Base-by-base conservation (phyloP, 2,888 invertebrate species). In the Mimumesa dahlbomi region DNA sequence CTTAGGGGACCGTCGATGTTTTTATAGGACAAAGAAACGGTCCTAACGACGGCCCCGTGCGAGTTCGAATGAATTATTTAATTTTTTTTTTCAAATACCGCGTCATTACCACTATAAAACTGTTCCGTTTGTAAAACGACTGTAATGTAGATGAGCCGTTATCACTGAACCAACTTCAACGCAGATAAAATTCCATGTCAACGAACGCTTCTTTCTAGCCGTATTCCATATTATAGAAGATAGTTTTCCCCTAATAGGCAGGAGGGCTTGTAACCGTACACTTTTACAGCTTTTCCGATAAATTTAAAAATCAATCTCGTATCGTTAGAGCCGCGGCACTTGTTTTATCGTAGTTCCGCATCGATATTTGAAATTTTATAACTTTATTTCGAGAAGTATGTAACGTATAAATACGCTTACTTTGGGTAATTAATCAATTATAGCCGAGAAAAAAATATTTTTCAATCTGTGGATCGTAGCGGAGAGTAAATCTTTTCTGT, bases 171-270 rank as follows among this genome's bases (percentile, higher is more conserved):
- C 36, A 57, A 74, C 78, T 69, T 62, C 54, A 42, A 46, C 46
- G 53, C 49, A 75, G 78, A 77, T 78, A 78, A 77, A 75, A 31
- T 68, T 70, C 63, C 66, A 73, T 70, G 75, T 73, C 78, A 73
- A 77, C 46, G 78, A 73, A 77, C 78, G 77, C 53, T 49, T 36
- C 61, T 58, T 61, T 63, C 38, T 31, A 45, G 46, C 46, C 50
- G 67, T 21, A 42, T 34, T 56, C 46, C 57, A 45, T 53, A 34
- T 71, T 53, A 57, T 25, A 5, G 13, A 19, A 3, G 53, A 52
- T 49, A 40, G 25, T 65, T 65, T 59, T 25, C 31, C 54, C 62
- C 62, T 62, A 62, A 70, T 69, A 68, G 68, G 48, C 46, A 49
- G 45, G 7, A 45, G 22, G 53, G 21, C 49, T 53, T 31, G 52